These are phyloP conservation scores for Euplexia lucipara DNA, from an alignment of 2,888 invertebrate species.

Conservation along the genomic window DNA sequence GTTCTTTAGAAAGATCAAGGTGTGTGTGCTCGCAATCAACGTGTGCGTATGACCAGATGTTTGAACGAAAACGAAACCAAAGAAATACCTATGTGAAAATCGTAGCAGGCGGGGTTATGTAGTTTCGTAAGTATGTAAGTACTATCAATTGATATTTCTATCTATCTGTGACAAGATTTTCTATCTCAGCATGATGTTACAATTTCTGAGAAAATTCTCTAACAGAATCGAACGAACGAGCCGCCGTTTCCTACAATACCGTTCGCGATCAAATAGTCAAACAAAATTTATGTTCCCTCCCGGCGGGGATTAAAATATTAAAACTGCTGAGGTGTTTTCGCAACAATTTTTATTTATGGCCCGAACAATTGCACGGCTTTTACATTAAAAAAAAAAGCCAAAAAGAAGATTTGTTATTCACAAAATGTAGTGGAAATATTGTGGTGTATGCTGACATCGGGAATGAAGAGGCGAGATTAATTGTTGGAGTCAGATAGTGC, in stretches of 20 bases:
- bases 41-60: no score
- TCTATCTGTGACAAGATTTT: slow-evolving; percentile 3
- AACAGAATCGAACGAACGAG: slow-evolving; percentile 67
- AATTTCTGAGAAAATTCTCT: slow-evolving; percentile 42
- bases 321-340: slow-evolving; percentile 86
- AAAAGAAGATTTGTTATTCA: slow-evolving; percentile 78
- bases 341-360: slow-evolving; percentile 85
- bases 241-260: slow-evolving; percentile 44
- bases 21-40: no score
- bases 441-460: slow-evolving; percentile 36
- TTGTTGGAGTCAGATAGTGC: slow-evolving; percentile 22
- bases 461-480: slow-evolving; percentile 43
- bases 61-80: no score
- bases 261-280: slow-evolving; percentile 77
- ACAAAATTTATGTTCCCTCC: slow-evolving; percentile 81
- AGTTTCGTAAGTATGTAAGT: no score
- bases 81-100: no score
- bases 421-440: slow-evolving; percentile 73
- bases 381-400: slow-evolving; percentile 74
- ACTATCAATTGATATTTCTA: neutral
- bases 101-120: no score
- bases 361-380: slow-evolving; percentile 79
- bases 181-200: neutral
- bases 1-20: no score
- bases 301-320: slow-evolving; percentile 85